Conservation (phyloP, 2,797 vertebrate species). For the Propithecus perrieri region DNA sequence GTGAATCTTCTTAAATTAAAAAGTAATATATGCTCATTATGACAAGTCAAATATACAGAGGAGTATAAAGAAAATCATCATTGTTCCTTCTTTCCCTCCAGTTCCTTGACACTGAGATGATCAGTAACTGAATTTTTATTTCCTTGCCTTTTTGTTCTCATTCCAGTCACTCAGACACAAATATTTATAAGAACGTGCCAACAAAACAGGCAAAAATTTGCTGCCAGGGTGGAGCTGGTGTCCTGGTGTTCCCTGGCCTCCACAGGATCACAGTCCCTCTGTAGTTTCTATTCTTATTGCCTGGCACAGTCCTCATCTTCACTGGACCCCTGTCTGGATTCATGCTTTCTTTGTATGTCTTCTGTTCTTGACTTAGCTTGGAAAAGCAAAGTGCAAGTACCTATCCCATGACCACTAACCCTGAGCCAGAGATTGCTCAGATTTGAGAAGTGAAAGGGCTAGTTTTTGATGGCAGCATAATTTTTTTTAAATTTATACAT, state of each 20-base stretch:
- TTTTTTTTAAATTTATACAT: not conserved
- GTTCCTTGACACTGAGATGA: not conserved
- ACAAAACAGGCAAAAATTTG: not conserved
- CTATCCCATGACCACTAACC: not conserved
- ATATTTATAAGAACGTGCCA: not conserved
- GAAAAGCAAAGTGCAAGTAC: not conserved
- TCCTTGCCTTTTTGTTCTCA: slow-evolving; percentile 8
- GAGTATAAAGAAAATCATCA: not conserved
- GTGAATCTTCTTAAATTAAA: not conserved
- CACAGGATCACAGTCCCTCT: not conserved
- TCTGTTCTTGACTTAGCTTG: not conserved
- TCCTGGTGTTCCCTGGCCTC: not conserved
- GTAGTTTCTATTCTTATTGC: not conserved
- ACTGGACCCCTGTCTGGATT: not conserved
- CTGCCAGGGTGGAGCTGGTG: not conserved
- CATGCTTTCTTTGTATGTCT: not conserved
- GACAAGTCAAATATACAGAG: not conserved
- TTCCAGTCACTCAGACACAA: not conserved
- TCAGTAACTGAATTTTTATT: not conserved
- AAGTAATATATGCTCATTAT: not conserved
- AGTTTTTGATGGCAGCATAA: not conserved
- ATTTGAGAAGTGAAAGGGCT: not conserved
- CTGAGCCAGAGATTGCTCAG: not conserved
- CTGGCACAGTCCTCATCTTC: not conserved
- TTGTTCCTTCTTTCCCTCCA: not conserved